Evolutionary conservation across 2,888 invertebrate genomes (phyloP).

Genomic region (Agrypnus murinus): DNA sequence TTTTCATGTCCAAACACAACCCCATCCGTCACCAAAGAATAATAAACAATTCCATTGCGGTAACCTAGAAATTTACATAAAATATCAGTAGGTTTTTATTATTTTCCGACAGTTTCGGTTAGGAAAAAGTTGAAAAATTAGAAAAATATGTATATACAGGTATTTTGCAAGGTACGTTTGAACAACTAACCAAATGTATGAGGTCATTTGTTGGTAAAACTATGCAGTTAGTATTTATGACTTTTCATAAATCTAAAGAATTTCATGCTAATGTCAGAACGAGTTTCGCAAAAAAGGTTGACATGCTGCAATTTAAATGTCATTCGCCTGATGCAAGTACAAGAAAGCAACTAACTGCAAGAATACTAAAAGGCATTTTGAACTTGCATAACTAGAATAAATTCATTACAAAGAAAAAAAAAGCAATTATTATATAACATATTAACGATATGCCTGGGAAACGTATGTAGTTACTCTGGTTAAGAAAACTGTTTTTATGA

Average conservation of each 20-base stretch:
- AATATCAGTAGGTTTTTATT: too few species aligned
- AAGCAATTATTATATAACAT: not conserved
- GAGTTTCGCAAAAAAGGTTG: conserved; percentile 41
- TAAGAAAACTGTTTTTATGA: not conserved
- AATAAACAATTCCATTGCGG: too few species aligned
- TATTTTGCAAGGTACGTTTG: conserved; percentile 1
- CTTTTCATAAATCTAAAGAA: conserved; percentile 30
- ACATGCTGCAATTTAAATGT: conserved; percentile 50
- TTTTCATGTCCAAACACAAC: too few species aligned
- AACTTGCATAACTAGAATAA: conserved; percentile 24
- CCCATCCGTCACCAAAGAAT: too few species aligned
- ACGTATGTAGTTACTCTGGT: not conserved
- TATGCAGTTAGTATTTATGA: conserved; percentile 29
- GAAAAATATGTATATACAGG: too few species aligned
- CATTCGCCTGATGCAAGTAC: conserved; percentile 49
- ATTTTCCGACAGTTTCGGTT: too few species aligned
- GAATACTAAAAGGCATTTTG: conserved; percentile 5
- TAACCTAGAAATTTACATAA: too few species aligned
- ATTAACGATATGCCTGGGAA: not conserved
- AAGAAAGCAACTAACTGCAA: conserved; percentile 28
- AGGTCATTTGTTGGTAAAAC: conserved; percentile 17
- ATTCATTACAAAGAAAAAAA: conserved; percentile 7
- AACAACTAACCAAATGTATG: not conserved
- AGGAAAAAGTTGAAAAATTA: too few species aligned
- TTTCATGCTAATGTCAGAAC: conserved; percentile 33